Evolutionary conservation across 1,140 invertebrate species (phyloP).

Genomic region (Ceratina calcarata): DNA sequence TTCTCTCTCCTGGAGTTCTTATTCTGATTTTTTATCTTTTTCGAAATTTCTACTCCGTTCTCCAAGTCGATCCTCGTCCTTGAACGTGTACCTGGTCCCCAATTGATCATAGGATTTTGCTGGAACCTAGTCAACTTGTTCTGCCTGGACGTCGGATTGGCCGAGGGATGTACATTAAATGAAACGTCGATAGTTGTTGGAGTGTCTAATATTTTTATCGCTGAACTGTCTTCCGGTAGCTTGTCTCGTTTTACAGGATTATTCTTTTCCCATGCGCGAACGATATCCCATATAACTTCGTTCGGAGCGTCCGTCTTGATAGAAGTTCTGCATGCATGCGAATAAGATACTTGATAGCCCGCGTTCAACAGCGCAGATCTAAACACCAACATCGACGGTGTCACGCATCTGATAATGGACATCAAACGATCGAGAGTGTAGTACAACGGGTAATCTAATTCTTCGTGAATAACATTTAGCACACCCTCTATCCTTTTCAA

Average conservation of each 20-base stretch:
- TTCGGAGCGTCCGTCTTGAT: conserved; percentile 97
- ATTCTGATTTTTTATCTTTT: conserved; percentile 63
- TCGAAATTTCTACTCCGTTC: conserved; percentile 42
- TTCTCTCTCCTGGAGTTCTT: conserved; percentile 52
- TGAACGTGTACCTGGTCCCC: conserved; percentile 92
- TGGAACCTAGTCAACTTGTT: conserved; percentile 90
- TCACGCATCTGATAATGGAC: conserved; percentile 71
- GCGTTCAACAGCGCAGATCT: conserved; percentile 97
- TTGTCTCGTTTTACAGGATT: conserved; percentile 76
- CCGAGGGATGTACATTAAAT: conserved; percentile 85
- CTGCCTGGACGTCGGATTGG: conserved; percentile 90
- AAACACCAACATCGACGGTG: conserved; percentile 76
- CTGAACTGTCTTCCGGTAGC: conserved; percentile 79
- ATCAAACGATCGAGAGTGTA: conserved; percentile 86
- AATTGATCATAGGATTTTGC: conserved; percentile 90
- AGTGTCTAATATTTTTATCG: conserved; percentile 82
- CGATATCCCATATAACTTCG: conserved; percentile 95
- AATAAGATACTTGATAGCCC: conserved; percentile 95
- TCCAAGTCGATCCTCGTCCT: conserved; percentile 83
- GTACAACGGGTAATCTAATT: conserved; percentile 94
- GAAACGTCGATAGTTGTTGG: conserved; percentile 79
- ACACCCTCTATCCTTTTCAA: conserved; percentile 88
- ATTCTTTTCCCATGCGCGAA: conserved; percentile 88
- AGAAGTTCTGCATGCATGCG: conserved; percentile 93
- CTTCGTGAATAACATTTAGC: conserved; percentile 87